These are phyloP conservation scores for Lithophane ornitopus DNA, from an alignment of 2,888 invertebrate genomes.

Conservation along the genomic window DNA sequence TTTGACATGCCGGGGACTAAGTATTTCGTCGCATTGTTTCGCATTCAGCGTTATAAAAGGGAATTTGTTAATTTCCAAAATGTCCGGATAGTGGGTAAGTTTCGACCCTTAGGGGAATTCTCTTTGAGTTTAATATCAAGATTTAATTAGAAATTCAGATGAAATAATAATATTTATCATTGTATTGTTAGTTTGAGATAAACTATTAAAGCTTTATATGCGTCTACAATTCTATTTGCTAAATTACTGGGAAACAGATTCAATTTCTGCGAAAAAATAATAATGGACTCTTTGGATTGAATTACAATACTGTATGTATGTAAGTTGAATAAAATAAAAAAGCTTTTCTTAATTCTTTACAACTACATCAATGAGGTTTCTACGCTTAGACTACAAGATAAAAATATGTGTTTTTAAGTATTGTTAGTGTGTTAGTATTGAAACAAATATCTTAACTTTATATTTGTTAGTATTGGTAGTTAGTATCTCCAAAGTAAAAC, in stretches of 20 bases:
- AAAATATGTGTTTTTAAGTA: too few relatives aligned
- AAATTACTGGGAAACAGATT: not conserved
- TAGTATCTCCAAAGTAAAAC: too few relatives aligned
- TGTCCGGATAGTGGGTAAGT: constrained; percentile 76
- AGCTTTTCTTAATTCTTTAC: too few relatives aligned
- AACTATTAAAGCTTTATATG: not conserved
- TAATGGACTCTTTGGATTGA: not conserved
- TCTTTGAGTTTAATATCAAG: constrained; percentile 57
- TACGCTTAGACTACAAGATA: too few relatives aligned
- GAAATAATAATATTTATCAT: constrained; percentile 4
- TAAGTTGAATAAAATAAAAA: not conserved
- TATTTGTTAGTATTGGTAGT: too few relatives aligned
- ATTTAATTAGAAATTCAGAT: constrained; percentile 49
- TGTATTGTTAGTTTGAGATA: not conserved
- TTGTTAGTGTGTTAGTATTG: too few relatives aligned
- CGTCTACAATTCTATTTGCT: not conserved
- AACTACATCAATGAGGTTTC: too few relatives aligned
- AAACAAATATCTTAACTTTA: too few relatives aligned
- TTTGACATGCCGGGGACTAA: constrained; percentile 80
- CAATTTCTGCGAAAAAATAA: not conserved
- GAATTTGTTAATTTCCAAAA: constrained; percentile 83
- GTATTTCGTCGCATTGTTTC: constrained; percentile 84
- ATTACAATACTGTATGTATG: not conserved
- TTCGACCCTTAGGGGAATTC: constrained; percentile 61
- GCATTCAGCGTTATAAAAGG: constrained; percentile 79